A percentile compares a stretch with the other conserved stretches of the same genome.
phyloP scores from a whole-genome alignment of 1,140 invertebrate genomes.

The Mya arenaria region DNA sequence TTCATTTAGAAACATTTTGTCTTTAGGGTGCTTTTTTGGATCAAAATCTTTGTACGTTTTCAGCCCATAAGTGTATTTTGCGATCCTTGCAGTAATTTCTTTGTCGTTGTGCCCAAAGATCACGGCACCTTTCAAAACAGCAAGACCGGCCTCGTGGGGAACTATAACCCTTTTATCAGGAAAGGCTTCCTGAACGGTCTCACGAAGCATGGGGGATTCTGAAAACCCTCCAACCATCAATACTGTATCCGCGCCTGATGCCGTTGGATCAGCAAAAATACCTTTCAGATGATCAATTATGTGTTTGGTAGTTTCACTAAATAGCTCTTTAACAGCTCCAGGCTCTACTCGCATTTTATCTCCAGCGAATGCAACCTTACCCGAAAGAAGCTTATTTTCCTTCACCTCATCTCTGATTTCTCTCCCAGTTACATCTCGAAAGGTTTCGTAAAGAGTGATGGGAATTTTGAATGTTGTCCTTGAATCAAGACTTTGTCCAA shows the following conservation, averaged over 20 bases:
- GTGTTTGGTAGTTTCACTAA: not conserved
- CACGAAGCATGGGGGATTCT: constrained; percentile 53
- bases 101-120: constrained; percentile 56
- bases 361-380: not conserved
- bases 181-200: constrained; percentile 37
- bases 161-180: constrained; percentile 35
- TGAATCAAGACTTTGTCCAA: not conserved
- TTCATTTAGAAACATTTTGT: constrained; percentile 73
- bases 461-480: constrained; percentile 24
- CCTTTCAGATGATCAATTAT: constrained; percentile 1
- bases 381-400: not conserved
- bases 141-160: constrained; percentile 56
- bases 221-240: constrained; percentile 67
- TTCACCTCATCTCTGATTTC: not conserved
- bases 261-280: not conserved
- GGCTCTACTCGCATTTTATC: constrained; percentile 26
- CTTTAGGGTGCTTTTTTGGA: constrained; percentile 76
- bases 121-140: constrained; percentile 63
- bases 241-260: constrained; percentile 23
- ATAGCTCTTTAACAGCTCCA: not conserved
- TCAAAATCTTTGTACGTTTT: constrained; percentile 12
- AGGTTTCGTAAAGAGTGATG: not conserved
- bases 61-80: constrained; percentile 60
- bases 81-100: constrained; percentile 44
- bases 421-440: not conserved